These are phyloP conservation scores for Carollia perspicillata DNA, from an alignment of 2,113 vertebrate genomes.

Conservation along the genomic window DNA sequence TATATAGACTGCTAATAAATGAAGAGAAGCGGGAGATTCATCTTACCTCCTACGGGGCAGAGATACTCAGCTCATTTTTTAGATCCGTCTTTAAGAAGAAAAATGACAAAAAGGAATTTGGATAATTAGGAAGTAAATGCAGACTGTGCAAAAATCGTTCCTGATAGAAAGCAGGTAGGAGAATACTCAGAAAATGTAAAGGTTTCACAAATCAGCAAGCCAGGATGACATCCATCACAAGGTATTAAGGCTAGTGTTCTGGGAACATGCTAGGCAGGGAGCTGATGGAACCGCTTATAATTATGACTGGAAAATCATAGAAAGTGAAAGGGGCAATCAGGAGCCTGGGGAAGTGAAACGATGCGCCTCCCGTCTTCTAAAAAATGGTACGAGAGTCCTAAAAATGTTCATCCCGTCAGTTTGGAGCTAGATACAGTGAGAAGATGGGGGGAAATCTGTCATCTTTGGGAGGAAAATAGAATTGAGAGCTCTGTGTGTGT, in stretches of 20 bases:
- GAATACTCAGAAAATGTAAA: conserved; percentile 71
- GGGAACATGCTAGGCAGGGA: conserved; percentile 57
- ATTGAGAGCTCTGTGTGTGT: background rate
- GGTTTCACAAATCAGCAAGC: conserved; percentile 74
- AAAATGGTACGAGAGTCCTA: background rate
- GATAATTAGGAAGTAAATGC: conserved; percentile 80
- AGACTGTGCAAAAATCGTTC: conserved; percentile 75
- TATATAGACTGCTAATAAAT: conserved; percentile 62
- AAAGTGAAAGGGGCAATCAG: conserved; percentile 63
- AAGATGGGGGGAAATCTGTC: background rate
- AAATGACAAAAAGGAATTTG: conserved; percentile 80
- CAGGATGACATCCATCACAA: conserved; percentile 72
- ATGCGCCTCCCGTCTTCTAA: conserved; percentile 40
- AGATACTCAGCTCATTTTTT: conserved; percentile 72
- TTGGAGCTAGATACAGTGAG: background rate
- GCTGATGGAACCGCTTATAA: conserved; percentile 74
- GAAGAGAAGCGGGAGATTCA: conserved; percentile 55
- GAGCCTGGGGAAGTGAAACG: conserved; percentile 45
- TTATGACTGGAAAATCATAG: conserved; percentile 72
- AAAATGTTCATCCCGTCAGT: background rate
- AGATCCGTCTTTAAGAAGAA: conserved; percentile 79
- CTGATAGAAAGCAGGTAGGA: conserved; percentile 73
- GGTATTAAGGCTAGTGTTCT: conserved; percentile 71
- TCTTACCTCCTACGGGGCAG: conserved; percentile 71
- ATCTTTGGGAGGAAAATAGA: conserved; percentile 23